Base-by-base conservation (phyloP, 2,888 invertebrate genomes). In the Tigriopus californicus region DNA sequence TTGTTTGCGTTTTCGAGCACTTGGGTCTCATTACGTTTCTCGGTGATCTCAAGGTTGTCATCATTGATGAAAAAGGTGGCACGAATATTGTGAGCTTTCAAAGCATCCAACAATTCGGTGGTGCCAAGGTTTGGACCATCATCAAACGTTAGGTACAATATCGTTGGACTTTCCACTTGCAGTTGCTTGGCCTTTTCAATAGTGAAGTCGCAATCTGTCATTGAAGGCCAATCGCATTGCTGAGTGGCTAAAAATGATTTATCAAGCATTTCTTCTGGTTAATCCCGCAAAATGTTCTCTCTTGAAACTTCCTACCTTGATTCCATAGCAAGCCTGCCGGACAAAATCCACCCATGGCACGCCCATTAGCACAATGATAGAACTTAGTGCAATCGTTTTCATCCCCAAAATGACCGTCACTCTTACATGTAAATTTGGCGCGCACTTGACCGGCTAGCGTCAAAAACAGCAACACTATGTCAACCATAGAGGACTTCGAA, bases 371-470 rank as follows among this genome's bases (percentile, higher is more conserved):
- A 41, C 58, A 58, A n/a, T 49, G 47, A 41, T 33, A 33, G 48
- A 49, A 58, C 44, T 58, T 58, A 15, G 58, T 6, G 51, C 58
- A 58, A 40, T 58, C 58, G 13, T 40, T 51, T n/a, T 15, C 40
- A 25, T 58, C 41, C 1, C 41, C 25, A 42, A 49, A 49, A 48
- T 58, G 58, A 12, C 49, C 49, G 22, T 49, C 49, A 49, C 49
- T 49, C 20, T 18, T 18, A 49, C 49, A 49, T 13, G 20, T 11
- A 22, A 49, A 49, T 3, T 3, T 8, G 4, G 33, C 33, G 3
- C 8, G 33, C 33, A 33, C 33, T 33, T 33, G 33, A 33, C 33
- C 8, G 33, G 33, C 8, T 33, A 33, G 33, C 8, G 33, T 33
- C 8, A 33, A 8, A 33, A 33, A 33, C 8, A 33, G 33, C 33